phyloP scores from a whole-genome alignment of 1,140 invertebrate genomes.

The Drosophila jambulina region DNA sequence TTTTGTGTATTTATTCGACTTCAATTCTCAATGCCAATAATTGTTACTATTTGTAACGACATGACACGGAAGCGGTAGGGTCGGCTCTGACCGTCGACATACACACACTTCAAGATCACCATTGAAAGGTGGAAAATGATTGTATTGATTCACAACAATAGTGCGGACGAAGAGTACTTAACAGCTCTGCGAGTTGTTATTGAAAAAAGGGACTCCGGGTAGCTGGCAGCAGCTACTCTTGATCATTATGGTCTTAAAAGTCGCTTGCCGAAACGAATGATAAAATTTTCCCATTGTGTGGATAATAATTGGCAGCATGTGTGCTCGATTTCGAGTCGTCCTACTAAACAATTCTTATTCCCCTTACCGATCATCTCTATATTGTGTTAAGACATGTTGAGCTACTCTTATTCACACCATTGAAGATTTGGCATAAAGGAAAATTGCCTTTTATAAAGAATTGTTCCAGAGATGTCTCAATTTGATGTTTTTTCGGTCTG shows the following conservation, averaged over 20 bases:
- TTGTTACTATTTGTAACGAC: conserved; percentile 79
- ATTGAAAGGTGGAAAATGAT: conserved; percentile 71
- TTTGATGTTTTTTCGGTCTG: not conserved
- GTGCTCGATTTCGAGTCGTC: conserved; percentile 12
- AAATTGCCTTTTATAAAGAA: not conserved
- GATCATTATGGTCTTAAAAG: conserved; percentile 38
- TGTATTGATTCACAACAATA: conserved; percentile 72
- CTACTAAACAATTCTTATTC: not conserved
- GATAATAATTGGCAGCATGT: conserved; percentile 62
- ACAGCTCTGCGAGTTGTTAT: conserved; percentile 42
- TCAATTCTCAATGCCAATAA: conserved; percentile 68
- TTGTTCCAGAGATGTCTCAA: not conserved
- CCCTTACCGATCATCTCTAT: not conserved
- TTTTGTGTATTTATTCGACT: conserved; percentile 63
- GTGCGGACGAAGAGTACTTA: conserved; percentile 59
- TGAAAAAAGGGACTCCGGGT: conserved; percentile 8
- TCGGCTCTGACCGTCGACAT: conserved; percentile 28
- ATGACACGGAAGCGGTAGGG: conserved; percentile 54
- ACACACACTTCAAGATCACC: conserved; percentile 63
- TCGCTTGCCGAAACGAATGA: conserved; percentile 32
- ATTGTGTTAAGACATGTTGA: conserved; percentile 1
- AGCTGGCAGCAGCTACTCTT: conserved; percentile 6
- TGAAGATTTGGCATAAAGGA: not conserved
- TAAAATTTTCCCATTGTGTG: conserved; percentile 51
- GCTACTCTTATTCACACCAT: conserved; percentile 52